phyloP scores from a whole-genome alignment of 2,888 invertebrate species.

The Sarcophaga rosellei region DNA sequence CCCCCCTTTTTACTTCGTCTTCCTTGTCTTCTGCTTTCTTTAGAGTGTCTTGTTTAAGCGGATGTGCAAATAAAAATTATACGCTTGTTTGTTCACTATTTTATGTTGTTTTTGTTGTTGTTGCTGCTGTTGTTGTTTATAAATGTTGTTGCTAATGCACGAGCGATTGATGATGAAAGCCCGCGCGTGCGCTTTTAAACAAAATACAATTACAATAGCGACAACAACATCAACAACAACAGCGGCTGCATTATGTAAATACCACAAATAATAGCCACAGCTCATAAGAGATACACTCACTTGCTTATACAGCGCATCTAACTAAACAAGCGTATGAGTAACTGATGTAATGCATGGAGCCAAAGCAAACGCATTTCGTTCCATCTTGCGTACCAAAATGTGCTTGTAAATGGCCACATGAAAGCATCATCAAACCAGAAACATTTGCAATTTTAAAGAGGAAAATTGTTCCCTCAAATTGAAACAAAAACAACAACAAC shows the following conservation, averaged over 20 bases:
- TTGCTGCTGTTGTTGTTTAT: conserved; percentile 35
- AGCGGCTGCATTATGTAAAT: background rate
- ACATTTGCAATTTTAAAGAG: conserved; percentile 54
- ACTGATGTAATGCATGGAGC: background rate
- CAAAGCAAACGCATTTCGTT: conserved; percentile 31
- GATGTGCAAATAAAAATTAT: conserved; percentile 78
- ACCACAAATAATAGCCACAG: conserved; percentile 46
- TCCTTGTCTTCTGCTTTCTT: background rate
- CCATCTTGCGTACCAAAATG: background rate
- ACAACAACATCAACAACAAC: background rate
- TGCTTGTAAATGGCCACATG: conserved; percentile 51
- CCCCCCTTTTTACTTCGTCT: background rate
- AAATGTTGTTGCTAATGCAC: conserved; percentile 69
- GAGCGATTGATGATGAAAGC: conserved; percentile 71
- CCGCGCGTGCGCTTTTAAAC: conserved; percentile 63
- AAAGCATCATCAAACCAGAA: conserved; percentile 30
- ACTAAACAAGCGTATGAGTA: conserved; percentile 40
- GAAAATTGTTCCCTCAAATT: conserved; percentile 42
- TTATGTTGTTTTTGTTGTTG: conserved; percentile 12
- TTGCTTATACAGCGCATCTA: background rate
- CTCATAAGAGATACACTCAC: background rate
- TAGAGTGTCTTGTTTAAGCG: conserved; percentile 62
- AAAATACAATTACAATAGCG: background rate
- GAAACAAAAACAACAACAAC: conserved; percentile 28
- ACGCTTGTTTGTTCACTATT: conserved; percentile 66